Percentiles rank a stretch among this genome's conserved stretches.
Conservation (phyloP, 2,797 vertebrate genomes). For the Acanthurus lineatus region DNA sequence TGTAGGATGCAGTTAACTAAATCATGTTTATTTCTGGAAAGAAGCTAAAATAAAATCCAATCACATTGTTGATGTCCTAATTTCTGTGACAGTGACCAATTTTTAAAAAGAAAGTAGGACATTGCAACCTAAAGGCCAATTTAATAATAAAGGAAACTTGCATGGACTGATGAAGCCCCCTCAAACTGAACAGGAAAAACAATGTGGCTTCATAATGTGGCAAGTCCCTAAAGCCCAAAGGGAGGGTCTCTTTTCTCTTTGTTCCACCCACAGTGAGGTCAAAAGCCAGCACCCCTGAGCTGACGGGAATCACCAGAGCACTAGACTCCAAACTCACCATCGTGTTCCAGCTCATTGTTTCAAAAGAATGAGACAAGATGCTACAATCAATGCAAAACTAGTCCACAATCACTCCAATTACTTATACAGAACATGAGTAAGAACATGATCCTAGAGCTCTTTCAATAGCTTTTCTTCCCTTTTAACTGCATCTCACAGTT, state of each 20-base stretch:
- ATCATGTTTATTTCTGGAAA: neutral
- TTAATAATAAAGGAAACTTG: neutral
- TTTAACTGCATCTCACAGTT: neutral
- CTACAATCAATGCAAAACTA: no score
- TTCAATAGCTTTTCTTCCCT: neutral
- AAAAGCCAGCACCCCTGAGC: neutral
- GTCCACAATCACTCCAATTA: no score
- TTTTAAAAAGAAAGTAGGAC: constrained; percentile 11
- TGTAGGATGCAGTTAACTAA: neutral
- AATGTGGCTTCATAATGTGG: constrained; percentile 34
- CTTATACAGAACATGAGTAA: no score
- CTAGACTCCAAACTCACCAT: neutral
- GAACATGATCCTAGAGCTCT: no score
- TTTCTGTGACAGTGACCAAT: neutral
- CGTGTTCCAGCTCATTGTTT: no score
- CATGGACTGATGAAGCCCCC: constrained; percentile 3
- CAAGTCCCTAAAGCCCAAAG: constrained; percentile 38
- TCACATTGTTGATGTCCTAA: neutral
- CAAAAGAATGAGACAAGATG: no score
- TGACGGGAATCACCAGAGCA: neutral
- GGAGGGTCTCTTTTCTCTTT: constrained; percentile 19
- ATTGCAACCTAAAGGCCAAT: neutral
- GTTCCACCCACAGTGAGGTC: constrained; percentile 4
- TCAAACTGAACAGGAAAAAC: constrained; percentile 12
- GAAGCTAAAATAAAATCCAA: neutral